A percentile compares a stretch with the other conserved stretches of the same genome.
These are phyloP conservation scores for Bovichtus diacanthus DNA, from an alignment of 2,797 vertebrate genomes.

Conservation along the genomic window DNA sequence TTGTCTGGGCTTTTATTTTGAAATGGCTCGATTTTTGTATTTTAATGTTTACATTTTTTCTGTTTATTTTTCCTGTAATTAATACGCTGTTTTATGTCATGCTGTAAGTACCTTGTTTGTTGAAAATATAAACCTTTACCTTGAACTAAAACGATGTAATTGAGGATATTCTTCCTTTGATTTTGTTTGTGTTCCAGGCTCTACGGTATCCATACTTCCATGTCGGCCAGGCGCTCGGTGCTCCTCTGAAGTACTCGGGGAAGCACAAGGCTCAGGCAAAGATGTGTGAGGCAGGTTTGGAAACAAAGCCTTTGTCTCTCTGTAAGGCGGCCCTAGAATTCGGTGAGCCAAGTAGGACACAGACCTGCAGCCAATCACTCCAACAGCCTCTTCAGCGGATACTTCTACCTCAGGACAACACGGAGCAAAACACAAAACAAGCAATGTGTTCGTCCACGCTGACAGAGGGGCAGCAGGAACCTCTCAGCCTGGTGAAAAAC, in stretches of 20 bases:
- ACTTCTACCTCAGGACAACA: constrained; percentile 80
- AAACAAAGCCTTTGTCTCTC: constrained; percentile 67
- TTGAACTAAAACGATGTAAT: background rate
- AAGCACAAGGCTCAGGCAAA: constrained; percentile 79
- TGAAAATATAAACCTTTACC: background rate
- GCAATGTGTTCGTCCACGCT: background rate
- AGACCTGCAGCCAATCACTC: constrained; percentile 73
- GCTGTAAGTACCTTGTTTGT: background rate
- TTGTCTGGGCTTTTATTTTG: background rate
- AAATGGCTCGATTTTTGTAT: background rate
- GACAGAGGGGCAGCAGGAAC: constrained; percentile 46
- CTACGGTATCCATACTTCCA: constrained; percentile 93
- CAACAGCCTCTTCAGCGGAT: constrained; percentile 88
- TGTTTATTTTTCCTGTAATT: background rate
- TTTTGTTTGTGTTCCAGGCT: constrained; percentile 79
- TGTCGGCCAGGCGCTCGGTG: constrained; percentile 89
- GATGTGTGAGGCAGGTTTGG: constrained; percentile 47
- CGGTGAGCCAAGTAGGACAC: constrained; percentile 67
- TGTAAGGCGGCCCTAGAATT: constrained; percentile 62
- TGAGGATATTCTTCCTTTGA: background rate
- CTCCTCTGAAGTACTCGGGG: constrained; percentile 81
- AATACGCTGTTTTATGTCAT: background rate
- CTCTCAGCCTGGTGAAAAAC: constrained; percentile 71
- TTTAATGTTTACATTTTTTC: background rate
- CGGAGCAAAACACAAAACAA: constrained; percentile 52